Conservation (phyloP, 2,797 vertebrate genomes). For the Heterohyrax brucei region DNA sequence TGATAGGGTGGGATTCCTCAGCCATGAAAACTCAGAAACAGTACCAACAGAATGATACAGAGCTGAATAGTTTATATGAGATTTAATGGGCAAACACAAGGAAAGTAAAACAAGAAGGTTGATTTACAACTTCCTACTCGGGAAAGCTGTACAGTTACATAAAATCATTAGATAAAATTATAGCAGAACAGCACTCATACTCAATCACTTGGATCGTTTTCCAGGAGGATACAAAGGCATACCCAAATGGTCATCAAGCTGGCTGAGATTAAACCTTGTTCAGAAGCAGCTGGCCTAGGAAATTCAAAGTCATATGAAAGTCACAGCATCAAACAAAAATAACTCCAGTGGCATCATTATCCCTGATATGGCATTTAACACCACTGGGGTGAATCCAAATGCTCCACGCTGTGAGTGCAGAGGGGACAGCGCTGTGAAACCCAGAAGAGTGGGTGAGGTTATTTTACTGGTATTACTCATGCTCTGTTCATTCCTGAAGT, state of each 20-base stretch:
- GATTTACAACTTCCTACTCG: slow-evolving; percentile 50
- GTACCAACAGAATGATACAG: background rate
- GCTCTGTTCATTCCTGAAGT: background rate
- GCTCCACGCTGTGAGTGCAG: background rate
- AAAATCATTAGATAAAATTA: slow-evolving; percentile 65
- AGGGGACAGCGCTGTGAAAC: background rate
- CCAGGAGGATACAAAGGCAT: background rate
- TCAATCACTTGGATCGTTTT: slow-evolving; percentile 39
- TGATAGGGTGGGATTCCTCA: background rate
- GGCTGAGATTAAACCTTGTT: slow-evolving; percentile 58
- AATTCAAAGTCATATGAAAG: slow-evolving; percentile 31
- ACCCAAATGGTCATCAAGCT: background rate
- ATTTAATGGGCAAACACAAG: background rate
- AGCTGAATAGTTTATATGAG: slow-evolving; percentile 47
- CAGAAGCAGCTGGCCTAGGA: background rate
- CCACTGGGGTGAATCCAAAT: background rate
- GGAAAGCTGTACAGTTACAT: background rate
- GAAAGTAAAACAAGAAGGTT: slow-evolving; percentile 48
- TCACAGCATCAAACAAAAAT: slow-evolving; percentile 7
- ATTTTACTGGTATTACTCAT: background rate
- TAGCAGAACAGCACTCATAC: background rate
- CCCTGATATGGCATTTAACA: background rate
- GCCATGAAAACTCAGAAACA: background rate
- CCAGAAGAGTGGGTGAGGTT: rapidly evolving
- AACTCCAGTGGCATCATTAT: background rate